Conservation (phyloP, 2,888 invertebrate genomes). For the Mantis religiosa region DNA sequence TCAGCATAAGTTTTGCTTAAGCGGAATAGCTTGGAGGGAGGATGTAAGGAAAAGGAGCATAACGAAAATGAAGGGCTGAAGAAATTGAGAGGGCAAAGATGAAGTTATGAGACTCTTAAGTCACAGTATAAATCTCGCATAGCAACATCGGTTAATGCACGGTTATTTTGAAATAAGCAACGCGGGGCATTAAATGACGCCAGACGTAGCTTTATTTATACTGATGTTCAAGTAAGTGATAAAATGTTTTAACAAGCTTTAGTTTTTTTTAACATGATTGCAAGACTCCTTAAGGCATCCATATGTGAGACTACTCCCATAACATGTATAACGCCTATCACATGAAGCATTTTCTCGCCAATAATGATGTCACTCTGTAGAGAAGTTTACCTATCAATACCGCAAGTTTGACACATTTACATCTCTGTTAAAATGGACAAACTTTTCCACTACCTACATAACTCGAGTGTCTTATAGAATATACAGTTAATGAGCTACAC, state of each 20-base stretch:
- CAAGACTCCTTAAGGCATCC: background rate
- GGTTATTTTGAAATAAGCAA: too few species aligned
- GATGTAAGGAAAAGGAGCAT: background rate
- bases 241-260: background rate
- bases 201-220: background rate
- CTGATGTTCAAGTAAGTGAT: background rate
- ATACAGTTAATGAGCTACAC: too few species aligned
- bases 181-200: too few species aligned
- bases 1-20: conserved; percentile 25
- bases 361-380: too few species aligned
- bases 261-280: background rate
- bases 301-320: too few species aligned
- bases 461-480: too few species aligned
- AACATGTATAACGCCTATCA: too few species aligned
- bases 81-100: conserved; percentile 27
- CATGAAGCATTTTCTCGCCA: too few species aligned
- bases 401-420: too few species aligned
- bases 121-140: conserved; percentile 20
- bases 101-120: conserved; percentile 29
- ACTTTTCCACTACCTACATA: too few species aligned
- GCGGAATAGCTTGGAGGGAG: background rate
- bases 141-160: background rate
- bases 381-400: too few species aligned
- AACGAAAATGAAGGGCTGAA: conserved; percentile 15
- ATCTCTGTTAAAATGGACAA: too few species aligned